These are phyloP conservation scores for Athalia circularis DNA, from an alignment of 2,888 invertebrate species.

Conservation along the genomic window DNA sequence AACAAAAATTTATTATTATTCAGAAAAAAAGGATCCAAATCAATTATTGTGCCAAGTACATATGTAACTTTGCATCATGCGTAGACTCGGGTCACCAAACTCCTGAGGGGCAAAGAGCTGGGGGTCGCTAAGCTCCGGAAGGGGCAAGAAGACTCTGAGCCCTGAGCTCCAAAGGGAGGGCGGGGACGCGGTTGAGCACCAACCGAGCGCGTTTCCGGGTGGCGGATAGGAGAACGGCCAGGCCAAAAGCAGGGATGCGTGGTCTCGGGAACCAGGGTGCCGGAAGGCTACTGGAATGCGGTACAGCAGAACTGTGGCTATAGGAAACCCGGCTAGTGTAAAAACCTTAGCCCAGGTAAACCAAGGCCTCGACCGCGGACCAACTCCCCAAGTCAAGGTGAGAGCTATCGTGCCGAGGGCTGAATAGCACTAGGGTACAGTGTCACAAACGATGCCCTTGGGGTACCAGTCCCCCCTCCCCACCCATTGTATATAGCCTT, in stretches of 20 bases:
- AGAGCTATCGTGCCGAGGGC: constrained; percentile 48
- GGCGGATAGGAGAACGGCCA: background rate
- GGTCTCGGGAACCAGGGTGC: background rate
- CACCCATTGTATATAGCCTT: constrained; percentile 47
- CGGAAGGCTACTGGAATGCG: background rate
- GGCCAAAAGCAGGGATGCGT: background rate
- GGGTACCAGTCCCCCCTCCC: constrained; percentile 46
- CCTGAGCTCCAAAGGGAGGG: background rate
- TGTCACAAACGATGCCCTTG: constrained; percentile 48
- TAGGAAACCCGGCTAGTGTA: background rate
- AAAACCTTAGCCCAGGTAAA: background rate
- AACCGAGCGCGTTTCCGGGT: constrained; percentile 1
- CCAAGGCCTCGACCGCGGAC: background rate
- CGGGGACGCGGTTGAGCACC: background rate
- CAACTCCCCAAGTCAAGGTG: constrained; percentile 47
- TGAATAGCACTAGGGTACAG: constrained; percentile 48
- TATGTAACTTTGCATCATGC: no score
- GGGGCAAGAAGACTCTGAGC: background rate
- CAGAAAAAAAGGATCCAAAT: no score
- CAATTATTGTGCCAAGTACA: no score
- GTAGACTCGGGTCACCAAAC: no score
- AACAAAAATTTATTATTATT: no score
- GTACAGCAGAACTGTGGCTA: background rate
- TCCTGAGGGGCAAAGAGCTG: no score
- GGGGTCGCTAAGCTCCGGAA: no score